Conservation (phyloP, 2,888 invertebrate species). For the Dasysyrphus tricinctus region DNA sequence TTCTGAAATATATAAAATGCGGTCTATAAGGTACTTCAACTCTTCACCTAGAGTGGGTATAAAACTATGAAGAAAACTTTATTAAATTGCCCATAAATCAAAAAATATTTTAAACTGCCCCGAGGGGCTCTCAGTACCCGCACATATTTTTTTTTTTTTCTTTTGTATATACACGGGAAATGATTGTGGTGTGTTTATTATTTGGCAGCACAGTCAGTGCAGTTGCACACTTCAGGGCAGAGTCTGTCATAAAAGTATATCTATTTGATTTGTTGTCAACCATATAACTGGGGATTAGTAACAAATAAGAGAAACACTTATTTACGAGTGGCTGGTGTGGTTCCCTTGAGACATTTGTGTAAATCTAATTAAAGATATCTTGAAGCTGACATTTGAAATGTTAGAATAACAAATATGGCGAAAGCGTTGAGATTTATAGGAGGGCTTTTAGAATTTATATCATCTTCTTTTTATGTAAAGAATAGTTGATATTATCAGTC, state of each 20-base stretch:
- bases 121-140: constrained; percentile 13
- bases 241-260: constrained; percentile 57
- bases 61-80: constrained; percentile 46
- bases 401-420: constrained; percentile 17
- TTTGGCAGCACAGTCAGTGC: constrained; percentile 36
- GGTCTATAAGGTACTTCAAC: constrained; percentile 12
- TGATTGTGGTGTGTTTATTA: constrained; percentile 21
- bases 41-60: constrained; percentile 30
- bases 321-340: neutral
- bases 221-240: constrained; percentile 35
- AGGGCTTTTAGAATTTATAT: neutral
- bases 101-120: constrained; percentile 53
- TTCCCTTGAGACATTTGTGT: constrained; percentile 20
- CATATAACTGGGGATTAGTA: constrained; percentile 10
- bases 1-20: constrained; percentile 38
- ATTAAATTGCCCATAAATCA: constrained; percentile 63
- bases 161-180: neutral
- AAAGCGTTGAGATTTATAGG: constrained; percentile 7
- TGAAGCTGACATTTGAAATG: constrained; percentile 12
- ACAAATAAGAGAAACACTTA: constrained; percentile 33
- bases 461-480: neutral
- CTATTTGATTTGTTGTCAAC: constrained; percentile 62
- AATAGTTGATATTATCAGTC: neutral
- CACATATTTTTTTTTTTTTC: neutral
- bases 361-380: constrained; percentile 26